These are phyloP conservation scores for Rostratula benghalensis DNA, from an alignment of 2,113 vertebrate species.

Conservation along the genomic window DNA sequence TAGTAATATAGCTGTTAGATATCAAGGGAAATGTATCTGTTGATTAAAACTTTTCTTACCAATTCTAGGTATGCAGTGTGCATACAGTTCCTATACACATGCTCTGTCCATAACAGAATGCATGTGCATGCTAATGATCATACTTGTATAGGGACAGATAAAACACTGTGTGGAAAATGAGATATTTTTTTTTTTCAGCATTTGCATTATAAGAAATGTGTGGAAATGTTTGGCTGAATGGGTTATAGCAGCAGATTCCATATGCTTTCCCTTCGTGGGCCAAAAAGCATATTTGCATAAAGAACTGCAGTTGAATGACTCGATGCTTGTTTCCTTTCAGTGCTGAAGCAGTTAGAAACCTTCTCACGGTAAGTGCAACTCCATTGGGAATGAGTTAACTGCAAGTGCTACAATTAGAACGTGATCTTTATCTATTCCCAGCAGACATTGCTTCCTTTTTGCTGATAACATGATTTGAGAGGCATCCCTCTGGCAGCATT, in stretches of 20 bases:
- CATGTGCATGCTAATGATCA: not conserved
- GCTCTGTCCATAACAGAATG: not conserved
- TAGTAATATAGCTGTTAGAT: not conserved
- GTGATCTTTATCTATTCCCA: conserved; percentile 42
- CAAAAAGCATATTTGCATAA: conserved; percentile 63
- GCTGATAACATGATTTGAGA: conserved; percentile 18
- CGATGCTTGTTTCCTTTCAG: conserved; percentile 86
- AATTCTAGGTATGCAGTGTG: not conserved
- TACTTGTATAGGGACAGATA: not conserved
- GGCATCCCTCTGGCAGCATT: conserved; percentile 15
- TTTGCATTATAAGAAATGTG: conserved; percentile 36
- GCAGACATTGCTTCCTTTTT: conserved; percentile 40
- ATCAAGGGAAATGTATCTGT: not conserved
- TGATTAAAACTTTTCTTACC: conserved; percentile 1
- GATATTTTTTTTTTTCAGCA: not conserved
- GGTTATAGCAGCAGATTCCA: conserved; percentile 28
- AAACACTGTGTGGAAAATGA: not conserved
- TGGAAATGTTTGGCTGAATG: conserved; percentile 39
- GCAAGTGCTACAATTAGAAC: conserved; percentile 58
- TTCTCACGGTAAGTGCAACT: conserved; percentile 79
- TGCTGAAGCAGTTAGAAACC: conserved; percentile 84
- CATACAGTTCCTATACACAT: not conserved
- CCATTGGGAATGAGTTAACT: conserved; percentile 71
- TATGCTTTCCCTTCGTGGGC: conserved; percentile 63
- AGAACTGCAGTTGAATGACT: conserved; percentile 79